Conservation (phyloP, 2,888 invertebrate species). For the Meteorus colon region DNA sequence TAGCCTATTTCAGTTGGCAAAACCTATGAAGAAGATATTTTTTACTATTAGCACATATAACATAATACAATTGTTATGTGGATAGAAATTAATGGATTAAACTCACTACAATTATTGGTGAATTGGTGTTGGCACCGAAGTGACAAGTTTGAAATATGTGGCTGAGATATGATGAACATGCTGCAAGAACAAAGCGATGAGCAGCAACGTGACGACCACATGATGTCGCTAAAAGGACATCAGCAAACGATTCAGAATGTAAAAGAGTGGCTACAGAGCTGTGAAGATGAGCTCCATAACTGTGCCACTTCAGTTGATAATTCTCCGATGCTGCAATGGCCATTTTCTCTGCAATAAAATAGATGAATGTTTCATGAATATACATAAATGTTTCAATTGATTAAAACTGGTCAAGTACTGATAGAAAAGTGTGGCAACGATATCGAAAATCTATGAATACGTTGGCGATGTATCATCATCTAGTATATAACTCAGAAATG, state of each 20-base stretch:
- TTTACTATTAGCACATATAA: not conserved
- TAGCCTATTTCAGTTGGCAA: conserved; percentile 88
- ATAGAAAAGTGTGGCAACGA: too few species aligned
- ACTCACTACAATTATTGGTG: conserved; percentile 70
- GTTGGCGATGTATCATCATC: too few species aligned
- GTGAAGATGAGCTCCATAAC: conserved; percentile 87
- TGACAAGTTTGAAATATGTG: conserved; percentile 75
- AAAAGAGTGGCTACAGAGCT: conserved; percentile 86
- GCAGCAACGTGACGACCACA: conserved; percentile 88
- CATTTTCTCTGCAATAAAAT: conserved; percentile 69
- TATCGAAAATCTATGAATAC: too few species aligned
- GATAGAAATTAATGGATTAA: not conserved
- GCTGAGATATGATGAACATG: conserved; percentile 82
- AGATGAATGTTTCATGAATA: not conserved
- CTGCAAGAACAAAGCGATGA: conserved; percentile 88
- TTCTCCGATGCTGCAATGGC: conserved; percentile 80
- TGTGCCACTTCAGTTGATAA: conserved; percentile 92
- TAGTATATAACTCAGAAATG: too few species aligned
- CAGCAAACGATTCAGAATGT: conserved; percentile 87
- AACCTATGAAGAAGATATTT: conserved; percentile 71
- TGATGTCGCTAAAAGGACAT: conserved; percentile 86
- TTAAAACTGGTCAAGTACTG: not conserved
- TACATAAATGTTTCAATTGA: not conserved
- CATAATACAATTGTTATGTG: conserved; percentile 8
- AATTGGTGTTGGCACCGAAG: conserved; percentile 71